Percentiles rank a stretch among this genome's conserved stretches.
Evolutionary conservation across 2,888 invertebrate species (phyloP).

Genomic region (Ommatoiulus sabulosus): DNA sequence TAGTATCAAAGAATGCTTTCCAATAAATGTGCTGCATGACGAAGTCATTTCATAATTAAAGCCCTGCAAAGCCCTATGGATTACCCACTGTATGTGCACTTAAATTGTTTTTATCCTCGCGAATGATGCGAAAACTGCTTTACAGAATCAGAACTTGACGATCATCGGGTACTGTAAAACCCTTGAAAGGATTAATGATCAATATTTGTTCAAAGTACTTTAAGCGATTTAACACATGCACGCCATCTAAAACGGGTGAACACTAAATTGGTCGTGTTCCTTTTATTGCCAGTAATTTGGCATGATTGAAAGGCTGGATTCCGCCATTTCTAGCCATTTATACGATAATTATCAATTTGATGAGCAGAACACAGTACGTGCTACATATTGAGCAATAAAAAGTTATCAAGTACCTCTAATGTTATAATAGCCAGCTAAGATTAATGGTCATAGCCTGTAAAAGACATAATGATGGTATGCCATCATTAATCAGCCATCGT

Average conservation of each 20-base stretch:
- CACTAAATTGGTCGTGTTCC: not conserved
- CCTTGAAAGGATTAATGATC: not conserved
- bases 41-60: no score
- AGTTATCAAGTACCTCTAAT: slow-evolving; percentile 11
- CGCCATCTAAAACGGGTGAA: not conserved
- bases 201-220: not conserved
- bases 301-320: slow-evolving; percentile 1
- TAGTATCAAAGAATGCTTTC: no score
- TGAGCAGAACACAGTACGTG: not conserved
- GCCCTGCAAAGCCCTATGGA: no score
- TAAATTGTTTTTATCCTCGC: no score
- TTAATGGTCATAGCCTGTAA: slow-evolving; percentile 25
- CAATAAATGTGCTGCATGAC: no score
- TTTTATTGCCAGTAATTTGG: slow-evolving; percentile 14
- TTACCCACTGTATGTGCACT: no score
- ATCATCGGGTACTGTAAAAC: no score
- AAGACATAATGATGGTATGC: slow-evolving; percentile 1
- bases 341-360: slow-evolving; percentile 34
- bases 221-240: not conserved
- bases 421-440: not conserved
- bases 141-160: no score
- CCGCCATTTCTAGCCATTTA: not conserved
- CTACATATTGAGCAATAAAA: not conserved
- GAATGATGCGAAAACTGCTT: no score
- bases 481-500: slow-evolving; percentile 23